These are phyloP conservation scores for Drosophila varians DNA, from an alignment of 1,140 invertebrate genomes.

Conservation along the genomic window DNA sequence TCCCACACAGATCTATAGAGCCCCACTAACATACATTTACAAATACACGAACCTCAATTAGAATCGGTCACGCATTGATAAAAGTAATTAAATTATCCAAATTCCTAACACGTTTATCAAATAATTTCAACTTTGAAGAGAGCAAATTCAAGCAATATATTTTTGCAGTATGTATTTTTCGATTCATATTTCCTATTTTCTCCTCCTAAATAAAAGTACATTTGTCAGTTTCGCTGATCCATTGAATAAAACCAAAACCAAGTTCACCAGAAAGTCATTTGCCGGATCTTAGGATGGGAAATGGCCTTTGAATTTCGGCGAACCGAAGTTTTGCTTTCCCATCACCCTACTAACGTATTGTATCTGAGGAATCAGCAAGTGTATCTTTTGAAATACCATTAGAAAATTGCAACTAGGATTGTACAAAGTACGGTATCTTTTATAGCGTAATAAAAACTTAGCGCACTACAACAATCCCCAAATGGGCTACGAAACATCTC, in stretches of 20 bases:
- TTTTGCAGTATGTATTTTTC: constrained; percentile 40
- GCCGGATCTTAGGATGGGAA: neutral
- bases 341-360: constrained; percentile 18
- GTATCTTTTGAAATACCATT: constrained; percentile 6
- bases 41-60: constrained; percentile 26
- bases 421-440: constrained; percentile 46
- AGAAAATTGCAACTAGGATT: constrained; percentile 33
- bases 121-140: constrained; percentile 40
- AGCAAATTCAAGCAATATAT: constrained; percentile 43
- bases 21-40: constrained; percentile 32
- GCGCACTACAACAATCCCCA: constrained; percentile 25
- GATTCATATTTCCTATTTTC: constrained; percentile 37
- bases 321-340: constrained; percentile 37
- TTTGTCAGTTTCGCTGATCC: constrained; percentile 54
- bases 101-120: constrained; percentile 23
- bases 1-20: constrained; percentile 47
- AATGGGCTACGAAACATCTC: constrained; percentile 13
- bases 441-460: constrained; percentile 29
- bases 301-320: constrained; percentile 39
- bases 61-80: constrained; percentile 80
- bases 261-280: constrained; percentile 3
- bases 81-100: constrained; percentile 41
- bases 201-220: constrained; percentile 23
- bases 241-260: constrained; percentile 1
- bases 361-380: constrained; percentile 25